These are phyloP conservation scores for Chrysopa pallens DNA, from an alignment of 1,140 invertebrate genomes.

Conservation along the genomic window DNA sequence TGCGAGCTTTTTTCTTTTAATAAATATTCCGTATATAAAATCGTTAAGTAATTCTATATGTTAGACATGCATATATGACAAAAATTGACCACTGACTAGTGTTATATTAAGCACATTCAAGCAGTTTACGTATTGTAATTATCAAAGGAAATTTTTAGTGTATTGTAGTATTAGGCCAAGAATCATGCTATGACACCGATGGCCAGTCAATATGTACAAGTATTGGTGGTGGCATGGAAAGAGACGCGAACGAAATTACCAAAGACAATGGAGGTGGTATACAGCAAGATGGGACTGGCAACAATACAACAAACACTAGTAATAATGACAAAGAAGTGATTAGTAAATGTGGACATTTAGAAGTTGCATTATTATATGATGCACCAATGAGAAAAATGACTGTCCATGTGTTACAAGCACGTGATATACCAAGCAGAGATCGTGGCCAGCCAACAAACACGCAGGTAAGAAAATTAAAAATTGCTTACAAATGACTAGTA, in stretches of 20 bases:
- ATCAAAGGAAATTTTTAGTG: constrained; percentile 5
- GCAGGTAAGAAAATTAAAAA: constrained; percentile 32
- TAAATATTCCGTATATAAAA: too few relatives aligned
- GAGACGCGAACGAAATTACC: too few relatives aligned
- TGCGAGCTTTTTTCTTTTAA: too few relatives aligned
- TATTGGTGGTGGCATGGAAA: constrained; percentile 10
- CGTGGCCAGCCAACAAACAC: constrained; percentile 57
- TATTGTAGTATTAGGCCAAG: constrained; percentile 15
- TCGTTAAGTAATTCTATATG: too few relatives aligned
- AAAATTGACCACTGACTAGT: too few relatives aligned
- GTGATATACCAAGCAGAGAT: constrained; percentile 55
- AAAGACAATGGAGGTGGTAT: constrained; percentile 6
- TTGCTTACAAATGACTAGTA: too few relatives aligned
- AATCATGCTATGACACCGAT: constrained; percentile 23
- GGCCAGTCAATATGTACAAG: constrained; percentile 2
- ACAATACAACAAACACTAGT: constrained; percentile 7
- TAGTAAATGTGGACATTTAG: constrained; percentile 53
- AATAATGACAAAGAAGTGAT: constrained; percentile 7
- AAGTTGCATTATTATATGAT: constrained; percentile 77
- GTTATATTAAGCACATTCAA: too few relatives aligned
- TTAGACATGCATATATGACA: too few relatives aligned
- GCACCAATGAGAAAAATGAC: constrained; percentile 78
- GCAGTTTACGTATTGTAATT: too few relatives aligned
- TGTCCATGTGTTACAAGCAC: constrained; percentile 71
- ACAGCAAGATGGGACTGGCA: constrained; percentile 16